Base-by-base conservation (phyloP, 2,888 invertebrate genomes). In the Calameuta idolon region DNA sequence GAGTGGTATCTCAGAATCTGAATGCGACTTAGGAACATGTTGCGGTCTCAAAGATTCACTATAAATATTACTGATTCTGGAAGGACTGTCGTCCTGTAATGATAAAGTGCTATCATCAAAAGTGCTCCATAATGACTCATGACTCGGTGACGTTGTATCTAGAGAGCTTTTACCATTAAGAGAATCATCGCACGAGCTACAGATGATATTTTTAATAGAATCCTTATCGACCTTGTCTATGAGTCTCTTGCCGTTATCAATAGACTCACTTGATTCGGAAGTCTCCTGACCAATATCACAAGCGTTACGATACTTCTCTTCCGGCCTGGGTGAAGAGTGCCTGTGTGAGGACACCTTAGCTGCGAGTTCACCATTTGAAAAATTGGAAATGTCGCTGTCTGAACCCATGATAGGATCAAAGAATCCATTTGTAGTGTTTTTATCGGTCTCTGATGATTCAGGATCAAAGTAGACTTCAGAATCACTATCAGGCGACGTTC, bases 401-500 rank as follows among this genome's bases (percentile, higher is more conserved):
- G 89, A 88, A 1, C 86, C 87, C 30, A 82, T 84, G 0, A 84
- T 69, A 11, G 84, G 87, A 30, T 89, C 88, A 73, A 84, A 86
- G 74, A 82, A 87, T 1, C 69, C 73, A 0, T 89, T 88, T 33
- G 76, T 85, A 75, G 85, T 85, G 37, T 81, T 69, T 68, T 86
- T 87, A 4, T 89, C 89, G 1, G 83, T 79, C 3, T 90, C 89
- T 15, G 91, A 91, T 4, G 89, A 87, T 5, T 90, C 86, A 0
- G 89, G 86, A 55, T 91, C 91, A 80, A 89, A 91, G 69, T 88
- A 90, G 0, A 84, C 79, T 1, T 91, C 91, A n/a, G 88, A 90
- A 75, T 93, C 93, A 84, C 93, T 94, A 33, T 88, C 90, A 0
- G 89, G 87, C 85, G 87, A 85, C 12, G 84, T 84, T 34, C 87